A percentile compares a stretch with the other conserved stretches of the same genome.
Conservation (phyloP, 1,140 invertebrate species). For the Capitella teleta region DNA sequence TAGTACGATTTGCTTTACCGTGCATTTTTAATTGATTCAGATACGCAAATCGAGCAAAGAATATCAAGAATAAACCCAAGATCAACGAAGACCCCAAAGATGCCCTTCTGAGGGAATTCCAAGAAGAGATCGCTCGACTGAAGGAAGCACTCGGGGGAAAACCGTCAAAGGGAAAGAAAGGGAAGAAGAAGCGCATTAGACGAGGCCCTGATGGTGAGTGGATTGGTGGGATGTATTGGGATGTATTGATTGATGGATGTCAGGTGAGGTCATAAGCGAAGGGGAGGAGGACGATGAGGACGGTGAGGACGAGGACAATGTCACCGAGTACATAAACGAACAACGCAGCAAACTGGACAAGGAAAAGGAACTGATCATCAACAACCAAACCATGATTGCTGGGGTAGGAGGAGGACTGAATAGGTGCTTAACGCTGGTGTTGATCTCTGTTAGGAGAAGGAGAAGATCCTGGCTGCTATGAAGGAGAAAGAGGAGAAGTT, state of each 20-base stretch:
- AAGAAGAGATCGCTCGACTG: slow-evolving; percentile 63
- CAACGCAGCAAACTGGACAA: slow-evolving; percentile 45
- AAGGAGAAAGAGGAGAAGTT: slow-evolving; percentile 50
- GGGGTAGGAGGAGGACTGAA: slow-evolving; percentile 42
- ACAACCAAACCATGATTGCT: slow-evolving; percentile 45
- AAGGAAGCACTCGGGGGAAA: slow-evolving; percentile 40
- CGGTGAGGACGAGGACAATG: slow-evolving; percentile 30
- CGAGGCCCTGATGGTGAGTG: slow-evolving; percentile 28
- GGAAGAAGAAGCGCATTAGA: slow-evolving; percentile 23
- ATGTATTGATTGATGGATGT: not conserved
- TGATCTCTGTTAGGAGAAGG: slow-evolving; percentile 43
- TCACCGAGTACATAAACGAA: slow-evolving; percentile 41
- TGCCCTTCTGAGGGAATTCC: slow-evolving; percentile 68
- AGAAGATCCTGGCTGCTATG: slow-evolving; percentile 50
- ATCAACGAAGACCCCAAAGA: slow-evolving; percentile 96
- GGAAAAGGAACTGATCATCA: slow-evolving; percentile 47
- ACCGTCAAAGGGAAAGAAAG: slow-evolving; percentile 32
- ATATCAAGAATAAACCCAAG: slow-evolving; percentile 89
- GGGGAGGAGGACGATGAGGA: slow-evolving; percentile 17
- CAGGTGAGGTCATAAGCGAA: slow-evolving; percentile 22
- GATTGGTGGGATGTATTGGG: not conserved
- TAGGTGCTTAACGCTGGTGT: not conserved
- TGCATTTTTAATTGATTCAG: slow-evolving; percentile 31
- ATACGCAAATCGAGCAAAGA: slow-evolving; percentile 88
- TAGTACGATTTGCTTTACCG: not conserved